Evolutionary conservation across 1,140 invertebrate genomes (phyloP), one percentile per base, ranked within the genome.

Genomic region (Brachystomella parvula): DNA sequence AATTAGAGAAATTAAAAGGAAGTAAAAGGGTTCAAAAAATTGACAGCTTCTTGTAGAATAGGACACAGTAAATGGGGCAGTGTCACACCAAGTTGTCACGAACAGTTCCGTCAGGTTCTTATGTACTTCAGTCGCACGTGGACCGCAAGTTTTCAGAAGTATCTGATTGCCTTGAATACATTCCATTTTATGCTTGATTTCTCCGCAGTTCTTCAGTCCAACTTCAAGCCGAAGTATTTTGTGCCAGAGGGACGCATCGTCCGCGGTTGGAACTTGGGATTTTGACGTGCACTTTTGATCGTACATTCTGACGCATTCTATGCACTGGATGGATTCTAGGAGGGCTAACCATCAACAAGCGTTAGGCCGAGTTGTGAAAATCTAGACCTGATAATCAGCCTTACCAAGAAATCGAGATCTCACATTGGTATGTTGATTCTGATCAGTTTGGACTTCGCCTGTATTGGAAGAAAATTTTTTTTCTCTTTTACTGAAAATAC

Each of bases 11-110:
- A 53, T 53, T 53, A 53, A 24, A 26, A 19, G 24, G 9, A 53
- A 6, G 15, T n/a, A n/a, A n/a, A n/a, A n/a, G n/a, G n/a, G n/a
- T n/a, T n/a, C n/a, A n/a, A 53, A 24, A 24, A 24, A 53, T 6
- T 53, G 49, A 24, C 3, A 15, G 49, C 15, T 26, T 3, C 24
- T 53, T 17, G 49, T 9, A 53, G 49, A 53, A 19, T 53, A 17
- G 6, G 49, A 53, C 24, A 53, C 6, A 9, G 49, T 53, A 53
- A 53, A 53, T 53, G 49, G 49, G 24, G 49, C 49, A 53, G 49
- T 19, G 49, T 53, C 49, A 53, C 49, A 53, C 49, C 49, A 53
- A 53, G 49, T 53, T 24, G 9, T 19, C 9, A 53, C 49, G 24
- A 53, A 53, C 24, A 53, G 6, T 19, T 15, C 49, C 3, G 49